A percentile compares a stretch with the other conserved stretches of the same genome.
These are phyloP conservation scores for Pseudomyrmex flavicornis DNA, from an alignment of 1,140 invertebrate species.

Conservation along the genomic window DNA sequence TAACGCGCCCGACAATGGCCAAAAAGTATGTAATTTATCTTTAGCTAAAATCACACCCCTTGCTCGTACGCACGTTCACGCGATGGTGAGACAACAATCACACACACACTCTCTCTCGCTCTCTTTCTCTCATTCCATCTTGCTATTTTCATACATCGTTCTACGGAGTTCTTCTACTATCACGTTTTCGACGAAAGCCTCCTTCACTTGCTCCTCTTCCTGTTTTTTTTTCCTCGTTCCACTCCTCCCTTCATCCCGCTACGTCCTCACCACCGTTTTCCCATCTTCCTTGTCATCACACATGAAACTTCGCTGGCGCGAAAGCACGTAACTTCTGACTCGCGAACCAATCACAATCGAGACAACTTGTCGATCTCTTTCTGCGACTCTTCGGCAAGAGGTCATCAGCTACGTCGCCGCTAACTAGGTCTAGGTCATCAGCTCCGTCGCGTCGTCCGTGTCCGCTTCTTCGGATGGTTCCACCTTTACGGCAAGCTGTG, in stretches of 20 bases:
- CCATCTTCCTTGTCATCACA: slow-evolving; percentile 48
- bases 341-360: slow-evolving; percentile 55
- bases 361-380: slow-evolving; percentile 61
- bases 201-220: slow-evolving; percentile 38
- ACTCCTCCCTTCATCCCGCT: slow-evolving; percentile 16
- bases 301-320: slow-evolving; percentile 23
- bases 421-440: slow-evolving; percentile 80
- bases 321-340: slow-evolving; percentile 47
- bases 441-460: slow-evolving; percentile 80
- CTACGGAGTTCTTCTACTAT: slow-evolving; percentile 65
- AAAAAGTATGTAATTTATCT: slow-evolving; percentile 44
- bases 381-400: slow-evolving; percentile 62
- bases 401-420: slow-evolving; percentile 49
- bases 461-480: slow-evolving; percentile 81
- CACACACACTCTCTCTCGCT: slow-evolving; percentile 18
- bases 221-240: background rate
- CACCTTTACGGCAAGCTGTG: slow-evolving; percentile 80
- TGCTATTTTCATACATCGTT: slow-evolving; percentile 39
- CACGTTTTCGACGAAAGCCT: slow-evolving; percentile 66
- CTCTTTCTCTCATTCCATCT: background rate
- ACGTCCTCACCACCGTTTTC: slow-evolving; percentile 26
- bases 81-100: slow-evolving; percentile 61
- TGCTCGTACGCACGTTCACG: slow-evolving; percentile 61
- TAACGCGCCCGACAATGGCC: slow-evolving; percentile 65
- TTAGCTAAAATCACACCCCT: slow-evolving; percentile 55